These are phyloP conservation scores for Lycocerus yunnanus DNA, from an alignment of 2,888 invertebrate genomes.

Conservation along the genomic window DNA sequence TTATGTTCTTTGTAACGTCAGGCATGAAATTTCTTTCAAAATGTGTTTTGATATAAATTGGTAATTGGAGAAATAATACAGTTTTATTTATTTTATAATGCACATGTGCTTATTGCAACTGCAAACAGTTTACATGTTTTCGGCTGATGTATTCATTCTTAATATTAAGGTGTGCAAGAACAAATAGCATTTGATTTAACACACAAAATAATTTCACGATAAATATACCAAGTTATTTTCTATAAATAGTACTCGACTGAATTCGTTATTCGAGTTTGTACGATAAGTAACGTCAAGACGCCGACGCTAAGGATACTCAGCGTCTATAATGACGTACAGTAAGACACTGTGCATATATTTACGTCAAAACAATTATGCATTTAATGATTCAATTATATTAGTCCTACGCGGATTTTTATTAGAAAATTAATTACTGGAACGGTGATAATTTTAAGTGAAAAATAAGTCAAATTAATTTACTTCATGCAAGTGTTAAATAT, in stretches of 20 bases:
- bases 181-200: neutral
- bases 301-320: constrained; percentile 46
- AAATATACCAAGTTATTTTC: neutral
- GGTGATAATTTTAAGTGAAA: neutral
- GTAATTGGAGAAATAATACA: neutral
- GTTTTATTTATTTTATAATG: neutral
- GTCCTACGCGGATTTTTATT: neutral
- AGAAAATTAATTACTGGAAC: neutral
- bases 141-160: neutral
- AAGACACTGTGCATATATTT: constrained; percentile 33
- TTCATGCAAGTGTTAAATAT: neutral
- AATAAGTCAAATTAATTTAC: neutral
- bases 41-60: neutral
- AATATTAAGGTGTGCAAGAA: neutral
- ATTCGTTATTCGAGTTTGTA: neutral
- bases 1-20: neutral
- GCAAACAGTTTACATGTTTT: neutral
- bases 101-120: neutral
- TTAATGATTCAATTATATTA: neutral
- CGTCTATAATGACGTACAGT: constrained; percentile 39
- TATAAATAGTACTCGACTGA: neutral
- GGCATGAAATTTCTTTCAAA: neutral
- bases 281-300: constrained; percentile 4
- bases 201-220: neutral
- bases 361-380: constrained; percentile 12